phyloP scores from a whole-genome alignment of 2,888 invertebrate species.

The Eupithecia centaureata region DNA sequence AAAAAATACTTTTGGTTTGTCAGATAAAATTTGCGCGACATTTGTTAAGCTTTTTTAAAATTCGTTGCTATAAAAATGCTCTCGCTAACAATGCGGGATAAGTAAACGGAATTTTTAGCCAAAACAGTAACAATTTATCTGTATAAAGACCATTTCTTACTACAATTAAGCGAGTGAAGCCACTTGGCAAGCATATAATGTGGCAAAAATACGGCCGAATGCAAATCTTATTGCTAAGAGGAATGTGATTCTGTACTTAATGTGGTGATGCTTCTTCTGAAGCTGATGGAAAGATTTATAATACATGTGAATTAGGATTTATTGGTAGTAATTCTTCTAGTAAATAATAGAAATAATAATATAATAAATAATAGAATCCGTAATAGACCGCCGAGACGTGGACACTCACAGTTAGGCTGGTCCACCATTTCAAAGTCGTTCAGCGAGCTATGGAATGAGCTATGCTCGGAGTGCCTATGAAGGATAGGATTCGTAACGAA shows the following conservation, averaged over 20 bases:
- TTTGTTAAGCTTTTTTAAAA: neutral
- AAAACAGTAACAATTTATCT: slow-evolving; percentile 26
- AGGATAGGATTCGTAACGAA: too few species aligned
- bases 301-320: neutral
- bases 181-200: slow-evolving; percentile 60
- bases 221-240: slow-evolving; percentile 69
- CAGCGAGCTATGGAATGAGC: too few species aligned
- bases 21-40: too few species aligned
- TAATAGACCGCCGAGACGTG: too few species aligned
- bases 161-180: slow-evolving; percentile 51
- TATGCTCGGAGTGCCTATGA: too few species aligned
- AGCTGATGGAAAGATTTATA: neutral
- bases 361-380: too few species aligned
- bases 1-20: too few species aligned
- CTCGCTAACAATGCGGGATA: neutral
- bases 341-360: too few species aligned
- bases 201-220: slow-evolving; percentile 56
- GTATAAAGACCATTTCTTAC: slow-evolving; percentile 30
- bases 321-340: too few species aligned
- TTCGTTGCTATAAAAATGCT: neutral
- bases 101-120: slow-evolving; percentile 22
- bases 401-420: too few species aligned
- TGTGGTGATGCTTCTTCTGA: slow-evolving; percentile 7
- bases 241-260: slow-evolving; percentile 55
- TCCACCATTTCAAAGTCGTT: too few species aligned